Base-by-base conservation (phyloP, 2,113 vertebrate species). In the Rhea pennata region DNA sequence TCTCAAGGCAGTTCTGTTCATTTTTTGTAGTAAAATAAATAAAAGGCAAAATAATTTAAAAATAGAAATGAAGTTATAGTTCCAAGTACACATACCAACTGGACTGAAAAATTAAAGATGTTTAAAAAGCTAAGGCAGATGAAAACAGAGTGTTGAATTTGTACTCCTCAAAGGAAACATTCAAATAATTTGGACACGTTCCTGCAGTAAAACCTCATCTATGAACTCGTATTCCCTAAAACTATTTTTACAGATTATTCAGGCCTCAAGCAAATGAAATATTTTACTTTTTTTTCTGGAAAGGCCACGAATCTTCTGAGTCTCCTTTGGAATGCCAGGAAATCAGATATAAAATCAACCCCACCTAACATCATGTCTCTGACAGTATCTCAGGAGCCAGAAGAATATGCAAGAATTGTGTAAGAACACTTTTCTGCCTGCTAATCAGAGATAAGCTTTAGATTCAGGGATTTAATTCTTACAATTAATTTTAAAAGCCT, bases 381-480 rank as follows among this genome's bases (percentile, higher is more conserved):
- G 64, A 94, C 85, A 92, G 75, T 39, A 76, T 74, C 59, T 83
- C 61, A 51, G 3, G 54, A 95, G 91, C 81, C 96, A 95, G 84
- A 81, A 93, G 42, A 94, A 93, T 3, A 39, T 70, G 66, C 42
- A 93, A 93, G 46, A 78, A 29, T 23, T 10, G 26, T 40, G 16
- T 54, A 40, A 54, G 90, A 92, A 90, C 36, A 83, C 0, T 54
- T 90, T 83, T 91, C 80, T 96, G 94, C 44, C 24, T 95, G 86
- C 87, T 91, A 86, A 94, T 81, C 87, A 94, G 91, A 79, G 64
- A 87, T 50, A 85, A 91, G 36, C 54, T 88, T 83, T 12, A 4
- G 84, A 92, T 95, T 91, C 94, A 6, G 42, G 67, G 87, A 95
- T 80, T 10, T 90, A 93, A 95, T 88, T 79, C 53, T 70, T 90